Conservation (phyloP, 2,888 invertebrate genomes). For the Drosophila histrio region DNA sequence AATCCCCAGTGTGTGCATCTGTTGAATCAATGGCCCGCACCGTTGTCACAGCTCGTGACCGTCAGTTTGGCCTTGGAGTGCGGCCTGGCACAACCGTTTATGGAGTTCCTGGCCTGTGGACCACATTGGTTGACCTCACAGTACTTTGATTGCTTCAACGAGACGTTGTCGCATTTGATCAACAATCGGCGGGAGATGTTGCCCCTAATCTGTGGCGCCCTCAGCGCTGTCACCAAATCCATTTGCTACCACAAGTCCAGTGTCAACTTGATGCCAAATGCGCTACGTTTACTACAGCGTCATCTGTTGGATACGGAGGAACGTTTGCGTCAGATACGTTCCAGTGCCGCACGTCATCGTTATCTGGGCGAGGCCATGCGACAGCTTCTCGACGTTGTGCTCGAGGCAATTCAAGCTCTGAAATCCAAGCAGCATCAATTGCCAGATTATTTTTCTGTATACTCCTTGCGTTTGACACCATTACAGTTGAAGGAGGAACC, state of each 20-base stretch:
- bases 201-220: slow-evolving; percentile 5
- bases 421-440: neutral
- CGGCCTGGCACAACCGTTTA: slow-evolving; percentile 37
- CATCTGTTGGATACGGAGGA: slow-evolving; percentile 38
- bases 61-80: slow-evolving; percentile 45
- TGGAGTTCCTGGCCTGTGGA: slow-evolving; percentile 55
- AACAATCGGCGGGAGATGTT: neutral
- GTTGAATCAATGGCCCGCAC: slow-evolving; percentile 37
- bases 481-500: neutral
- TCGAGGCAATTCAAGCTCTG: slow-evolving; percentile 2
- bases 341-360: slow-evolving; percentile 5
- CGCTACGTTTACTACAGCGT: slow-evolving; percentile 42
- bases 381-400: slow-evolving; percentile 20
- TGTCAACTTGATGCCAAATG: slow-evolving; percentile 6
- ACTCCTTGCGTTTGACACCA: slow-evolving; percentile 17
- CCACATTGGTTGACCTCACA: slow-evolving; percentile 47
- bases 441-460: slow-evolving; percentile 27
- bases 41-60: slow-evolving; percentile 39
- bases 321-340: slow-evolving; percentile 6
- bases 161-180: slow-evolving; percentile 16
- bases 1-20: slow-evolving; percentile 48
- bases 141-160: slow-evolving; percentile 46
- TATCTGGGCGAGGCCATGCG: slow-evolving; percentile 54
- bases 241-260: slow-evolving; percentile 5
- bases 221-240: slow-evolving; percentile 39